Evolutionary conservation across 2,888 invertebrate genomes (phyloP).

Genomic region (Dinocampus coccinellae): DNA sequence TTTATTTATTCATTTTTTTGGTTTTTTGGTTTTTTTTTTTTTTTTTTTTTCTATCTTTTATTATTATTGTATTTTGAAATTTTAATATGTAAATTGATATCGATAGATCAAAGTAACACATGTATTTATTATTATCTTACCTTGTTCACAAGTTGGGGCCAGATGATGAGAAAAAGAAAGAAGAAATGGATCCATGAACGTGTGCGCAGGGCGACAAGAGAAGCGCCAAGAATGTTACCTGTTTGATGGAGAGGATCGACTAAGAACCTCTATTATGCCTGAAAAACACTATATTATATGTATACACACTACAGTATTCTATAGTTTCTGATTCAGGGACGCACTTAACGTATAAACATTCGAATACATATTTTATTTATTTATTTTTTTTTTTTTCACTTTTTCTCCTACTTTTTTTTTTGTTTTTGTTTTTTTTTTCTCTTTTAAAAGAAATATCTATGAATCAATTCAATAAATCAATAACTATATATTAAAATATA

Average conservation of each 20-base stretch:
- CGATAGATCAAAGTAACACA: slow-evolving; percentile 61
- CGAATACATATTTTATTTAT: too few species aligned
- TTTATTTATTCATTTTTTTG: background rate
- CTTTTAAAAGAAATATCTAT: too few species aligned
- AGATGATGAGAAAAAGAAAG: background rate
- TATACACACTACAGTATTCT: slow-evolving; percentile 14
- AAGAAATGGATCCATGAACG: background rate
- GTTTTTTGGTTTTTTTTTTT: too few species aligned
- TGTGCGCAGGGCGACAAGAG: slow-evolving; percentile 19
- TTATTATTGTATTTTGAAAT: too few species aligned
- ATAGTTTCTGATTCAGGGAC: slow-evolving; percentile 48
- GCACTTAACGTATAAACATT: slow-evolving; percentile 32
- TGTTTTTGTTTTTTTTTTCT: too few species aligned
- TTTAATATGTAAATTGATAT: slow-evolving; percentile 51
- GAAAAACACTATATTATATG: slow-evolving; percentile 46
- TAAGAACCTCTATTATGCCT: slow-evolving; percentile 60
- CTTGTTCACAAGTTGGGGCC: slow-evolving; percentile 8
- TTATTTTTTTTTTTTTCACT: too few species aligned
- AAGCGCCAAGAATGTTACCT: slow-evolving; percentile 55
- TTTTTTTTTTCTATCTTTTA: too few species aligned
- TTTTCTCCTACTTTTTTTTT: too few species aligned
- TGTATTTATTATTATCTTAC: slow-evolving; percentile 35
- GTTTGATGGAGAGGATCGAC: slow-evolving; percentile 55
- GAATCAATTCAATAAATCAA: too few species aligned
- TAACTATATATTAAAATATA: too few species aligned